These are phyloP conservation scores for Furcifer pardalis DNA, from an alignment of 2,797 vertebrate species.

Conservation along the genomic window DNA sequence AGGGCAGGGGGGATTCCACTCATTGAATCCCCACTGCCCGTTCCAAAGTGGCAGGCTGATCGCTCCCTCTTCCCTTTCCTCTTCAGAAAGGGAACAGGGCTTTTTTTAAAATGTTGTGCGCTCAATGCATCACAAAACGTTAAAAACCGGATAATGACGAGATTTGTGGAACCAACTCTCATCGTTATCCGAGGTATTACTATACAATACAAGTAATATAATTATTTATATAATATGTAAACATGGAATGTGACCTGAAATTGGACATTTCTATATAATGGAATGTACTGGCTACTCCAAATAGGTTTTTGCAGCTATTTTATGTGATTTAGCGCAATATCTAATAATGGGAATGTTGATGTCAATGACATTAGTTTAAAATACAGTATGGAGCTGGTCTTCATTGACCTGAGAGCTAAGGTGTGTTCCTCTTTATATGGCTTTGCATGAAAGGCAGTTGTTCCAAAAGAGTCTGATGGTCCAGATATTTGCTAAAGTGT, in stretches of 20 bases:
- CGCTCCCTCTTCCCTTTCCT: too few species aligned
- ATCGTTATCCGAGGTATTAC: too few species aligned
- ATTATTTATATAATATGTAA: slow-evolving; percentile 45
- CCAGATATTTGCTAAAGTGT: slow-evolving; percentile 52
- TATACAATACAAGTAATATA: slow-evolving; percentile 38
- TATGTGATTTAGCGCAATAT: slow-evolving; percentile 37
- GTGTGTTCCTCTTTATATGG: slow-evolving; percentile 47
- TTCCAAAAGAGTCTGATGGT: slow-evolving; percentile 59
- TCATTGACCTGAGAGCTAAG: slow-evolving; percentile 46
- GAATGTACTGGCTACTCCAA: slow-evolving; percentile 49
- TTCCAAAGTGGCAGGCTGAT: too few species aligned
- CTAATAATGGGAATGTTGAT: slow-evolving; percentile 25
- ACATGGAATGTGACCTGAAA: slow-evolving; percentile 53
- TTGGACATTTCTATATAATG: slow-evolving; percentile 44
- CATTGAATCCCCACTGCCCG: too few species aligned
- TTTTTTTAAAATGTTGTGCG: too few species aligned
- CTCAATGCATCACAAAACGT: too few species aligned
- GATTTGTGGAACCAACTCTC: too few species aligned
- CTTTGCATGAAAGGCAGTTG: slow-evolving; percentile 70
- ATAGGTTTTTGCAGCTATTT: slow-evolving; percentile 41
- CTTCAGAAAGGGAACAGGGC: too few species aligned
- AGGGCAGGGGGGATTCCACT: too few species aligned
- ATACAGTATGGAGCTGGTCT: slow-evolving; percentile 36
- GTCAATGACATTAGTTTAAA: slow-evolving; percentile 52
- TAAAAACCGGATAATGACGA: too few species aligned